Base-by-base conservation (phyloP, 2,113 vertebrate genomes). In the Ammospiza caudacuta region DNA sequence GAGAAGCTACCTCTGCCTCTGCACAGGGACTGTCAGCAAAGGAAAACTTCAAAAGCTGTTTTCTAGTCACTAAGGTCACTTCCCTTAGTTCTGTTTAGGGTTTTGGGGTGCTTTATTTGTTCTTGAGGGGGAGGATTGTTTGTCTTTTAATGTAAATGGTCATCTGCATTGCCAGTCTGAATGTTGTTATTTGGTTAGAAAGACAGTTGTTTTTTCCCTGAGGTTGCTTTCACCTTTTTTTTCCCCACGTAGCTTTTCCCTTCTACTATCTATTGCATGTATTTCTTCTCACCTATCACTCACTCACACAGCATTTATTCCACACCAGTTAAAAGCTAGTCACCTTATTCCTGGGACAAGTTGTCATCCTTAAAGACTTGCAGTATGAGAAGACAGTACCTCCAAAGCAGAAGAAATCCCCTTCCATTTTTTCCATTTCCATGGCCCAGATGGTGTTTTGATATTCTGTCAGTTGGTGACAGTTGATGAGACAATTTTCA, bases 61-160 rank as follows among this genome's bases (percentile, higher is more conserved):
- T 91, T 69, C 46, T 85, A 64, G 46, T 69, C n/a, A 49, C 41
- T 15, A 21, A 43, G 8, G 13, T 76, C 66, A 55, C 22, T 87
- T 89, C 23, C 23, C 31, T 13, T 83, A 12, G 8, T 88, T 91
- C 55, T 2, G 4, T 82, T 81, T 67, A 27, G 4, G 0, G 22
- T 75, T 55, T 16, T n/a, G 5, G 12, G 19, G 9, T 68, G 20
- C 19, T 89, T 39, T 64, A 17, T 29, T 35, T 47, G 23, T 14
- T 39, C 22, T n/a, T 9, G 13, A 1, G 11, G 4, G 1, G 3
- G 22, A 6, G 10, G 10, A 3, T 43, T 46, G 8, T 29, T 57
- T 58, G 17, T 57, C 31, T 39, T 39, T 39, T 39, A 39, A 39
- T 39, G 37, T 39, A 39, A 39, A 39, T 39, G 37, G 37, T 12